Evolutionary conservation across 2,113 vertebrate genomes (phyloP), one percentile per base, ranked within the genome.

Genomic region (Rhodinocichla rosea): DNA sequence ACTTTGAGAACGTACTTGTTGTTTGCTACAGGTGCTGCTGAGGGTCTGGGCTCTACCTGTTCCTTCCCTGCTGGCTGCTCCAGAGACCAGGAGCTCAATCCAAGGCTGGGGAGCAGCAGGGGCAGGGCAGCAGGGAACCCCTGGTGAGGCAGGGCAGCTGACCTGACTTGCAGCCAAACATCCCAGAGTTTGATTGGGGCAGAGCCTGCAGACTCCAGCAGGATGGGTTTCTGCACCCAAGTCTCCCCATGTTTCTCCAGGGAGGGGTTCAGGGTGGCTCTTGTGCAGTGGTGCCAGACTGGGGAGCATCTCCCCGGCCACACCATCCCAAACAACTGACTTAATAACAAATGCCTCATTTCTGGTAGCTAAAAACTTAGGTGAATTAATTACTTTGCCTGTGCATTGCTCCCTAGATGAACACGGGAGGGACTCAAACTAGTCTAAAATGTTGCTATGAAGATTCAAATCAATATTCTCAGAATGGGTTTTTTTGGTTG

Each of bases 21-120:
- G 62, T 82, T 81, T 62, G 59, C 60, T 83, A 40, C 87, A 95
- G 85, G 92, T 93, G 55, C 4, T 92, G 69, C 79, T 60, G 56
- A 47, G 40, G 32, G 30, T 59, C 56, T 52, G 7, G 60, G 47
- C 30, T 78, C 71, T 16, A 17, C 60, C 64, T 60, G 0, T 24
- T 81, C 22, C 57, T 59, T 59, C 4, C 0, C 45, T 52, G 56
- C 35, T 74, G 60, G 28, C 33, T 77, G 24, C n/a, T 87, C 82
- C 75, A 83, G 87, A 50, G 59, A 8, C 15, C 39, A 9, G 0
- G 23, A 79, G 11, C 23, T 76, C 53, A 55, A 4, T 26, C 39
- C 12, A 3, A 13, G 65, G 17, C 28, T 42, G 44, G 37, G 49
- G 24, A 40, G 50, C 30, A 62, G 11, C 20, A 3, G 0, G 20